phyloP scores from a whole-genome alignment of 2,113 vertebrate genomes.

The Sebastes fasciatus region DNA sequence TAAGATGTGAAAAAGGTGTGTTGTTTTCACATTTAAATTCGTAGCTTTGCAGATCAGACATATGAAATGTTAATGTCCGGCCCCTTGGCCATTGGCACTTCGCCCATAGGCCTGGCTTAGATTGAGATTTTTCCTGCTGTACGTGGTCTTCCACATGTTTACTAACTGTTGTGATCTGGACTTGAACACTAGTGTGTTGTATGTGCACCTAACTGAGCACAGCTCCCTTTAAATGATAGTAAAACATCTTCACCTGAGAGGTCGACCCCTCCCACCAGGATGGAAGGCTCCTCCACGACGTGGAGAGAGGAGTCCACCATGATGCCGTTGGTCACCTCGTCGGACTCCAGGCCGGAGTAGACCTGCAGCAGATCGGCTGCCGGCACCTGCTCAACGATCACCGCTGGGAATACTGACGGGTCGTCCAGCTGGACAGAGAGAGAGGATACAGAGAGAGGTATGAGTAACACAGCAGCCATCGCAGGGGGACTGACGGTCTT shows the following conservation, averaged over 20 bases:
- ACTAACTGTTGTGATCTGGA: neutral
- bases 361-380: slow-evolving; percentile 90
- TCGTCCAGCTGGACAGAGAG: slow-evolving; percentile 86
- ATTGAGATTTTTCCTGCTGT: neutral
- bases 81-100: too few relatives aligned
- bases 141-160: neutral
- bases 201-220: neutral
- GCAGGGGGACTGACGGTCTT: slow-evolving; percentile 4
- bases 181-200: neutral
- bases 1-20: too few relatives aligned
- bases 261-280: slow-evolving; percentile 86
- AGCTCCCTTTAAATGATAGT: neutral
- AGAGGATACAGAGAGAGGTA: slow-evolving; percentile 13
- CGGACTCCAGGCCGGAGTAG: slow-evolving; percentile 89
- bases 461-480: slow-evolving; percentile 19
- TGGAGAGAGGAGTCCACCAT: slow-evolving; percentile 87
- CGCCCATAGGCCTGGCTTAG: too few relatives aligned
- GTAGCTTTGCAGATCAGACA: too few relatives aligned
- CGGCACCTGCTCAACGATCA: slow-evolving; percentile 91
- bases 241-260: slow-evolving; percentile 82
- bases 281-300: slow-evolving; percentile 86
- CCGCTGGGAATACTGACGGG: slow-evolving; percentile 90
- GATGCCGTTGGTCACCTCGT: slow-evolving; percentile 88
- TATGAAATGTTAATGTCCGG: too few relatives aligned
- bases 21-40: too few relatives aligned